Conservation (phyloP, 2,797 vertebrate genomes). For the Tamandua tetradactyla region DNA sequence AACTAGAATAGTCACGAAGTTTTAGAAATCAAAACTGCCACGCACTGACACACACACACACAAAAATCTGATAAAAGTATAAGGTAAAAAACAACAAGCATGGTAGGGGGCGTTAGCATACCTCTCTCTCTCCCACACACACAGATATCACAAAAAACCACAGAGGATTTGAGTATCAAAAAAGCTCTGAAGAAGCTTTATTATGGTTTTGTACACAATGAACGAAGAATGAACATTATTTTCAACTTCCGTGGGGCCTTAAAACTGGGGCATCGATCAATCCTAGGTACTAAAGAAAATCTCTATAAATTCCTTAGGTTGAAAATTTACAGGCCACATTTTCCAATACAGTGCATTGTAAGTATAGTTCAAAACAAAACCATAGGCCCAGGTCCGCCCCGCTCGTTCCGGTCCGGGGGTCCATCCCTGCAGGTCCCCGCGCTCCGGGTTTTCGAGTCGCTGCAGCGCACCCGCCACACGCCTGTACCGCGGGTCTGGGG, state of each 20-base stretch:
- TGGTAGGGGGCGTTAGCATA: neutral
- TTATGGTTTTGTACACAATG: neutral
- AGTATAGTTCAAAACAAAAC: constrained; percentile 10
- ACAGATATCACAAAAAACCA: neutral
- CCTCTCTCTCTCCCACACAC: neutral
- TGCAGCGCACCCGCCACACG: too few relatives aligned
- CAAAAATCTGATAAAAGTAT: constrained; percentile 30
- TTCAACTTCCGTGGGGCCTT: neutral
- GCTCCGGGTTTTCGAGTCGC: too few relatives aligned
- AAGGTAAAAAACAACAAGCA: neutral
- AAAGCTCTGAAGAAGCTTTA: neutral
- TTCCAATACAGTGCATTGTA: neutral
- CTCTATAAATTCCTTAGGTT: neutral
- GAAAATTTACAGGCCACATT: neutral
- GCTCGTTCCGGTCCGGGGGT: too few relatives aligned
- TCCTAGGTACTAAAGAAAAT: constrained; percentile 15
- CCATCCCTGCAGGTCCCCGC: too few relatives aligned
- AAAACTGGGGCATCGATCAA: constrained; percentile 43
- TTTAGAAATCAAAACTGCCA: constrained; percentile 14
- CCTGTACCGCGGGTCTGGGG: too few relatives aligned
- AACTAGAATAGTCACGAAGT: neutral
- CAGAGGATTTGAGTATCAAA: neutral
- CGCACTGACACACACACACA: neutral
- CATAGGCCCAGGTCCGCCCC: too few relatives aligned
- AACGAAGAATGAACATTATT: constrained; percentile 24